Evolutionary conservation across 2,797 vertebrate genomes (phyloP).

Genomic region (Arctocebus calabarensis): DNA sequence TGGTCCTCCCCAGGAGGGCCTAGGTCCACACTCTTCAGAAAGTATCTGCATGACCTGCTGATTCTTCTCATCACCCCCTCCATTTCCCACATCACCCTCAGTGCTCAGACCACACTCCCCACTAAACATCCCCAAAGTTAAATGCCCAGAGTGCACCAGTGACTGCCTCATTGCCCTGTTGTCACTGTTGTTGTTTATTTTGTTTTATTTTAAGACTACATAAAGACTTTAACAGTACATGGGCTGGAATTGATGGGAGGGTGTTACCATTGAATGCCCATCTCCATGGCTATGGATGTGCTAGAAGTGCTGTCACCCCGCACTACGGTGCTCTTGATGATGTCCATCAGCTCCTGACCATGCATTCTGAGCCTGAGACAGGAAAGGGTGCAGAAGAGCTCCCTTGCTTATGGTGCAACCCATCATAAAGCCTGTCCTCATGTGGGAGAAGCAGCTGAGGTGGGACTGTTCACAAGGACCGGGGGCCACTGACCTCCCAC

Average conservation of each 20-base stretch:
- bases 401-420: neutral
- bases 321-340: conserved; percentile 96
- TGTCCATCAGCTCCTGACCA: conserved; percentile 94
- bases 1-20: neutral
- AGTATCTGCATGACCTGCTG: neutral
- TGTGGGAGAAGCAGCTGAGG: rapidly evolving
- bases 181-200: too few relatives aligned
- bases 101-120: neutral
- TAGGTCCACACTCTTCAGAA: neutral
- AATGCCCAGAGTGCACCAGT: neutral
- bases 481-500: too few relatives aligned
- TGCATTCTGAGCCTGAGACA: conserved; percentile 92
- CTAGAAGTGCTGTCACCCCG: conserved; percentile 96
- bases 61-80: neutral
- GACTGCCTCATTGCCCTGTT: neutral
- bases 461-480: neutral
- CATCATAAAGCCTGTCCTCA: neutral
- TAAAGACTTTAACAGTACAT: conserved; percentile 62
- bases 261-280: conserved; percentile 94
- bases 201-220: neutral
- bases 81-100: neutral
- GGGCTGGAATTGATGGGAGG: neutral
- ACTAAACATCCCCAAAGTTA: neutral
- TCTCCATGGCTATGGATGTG: conserved; percentile 96
- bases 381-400: neutral